phyloP scores from a whole-genome alignment of 2,113 vertebrate species.

The Benitochromis conjunctus region DNA sequence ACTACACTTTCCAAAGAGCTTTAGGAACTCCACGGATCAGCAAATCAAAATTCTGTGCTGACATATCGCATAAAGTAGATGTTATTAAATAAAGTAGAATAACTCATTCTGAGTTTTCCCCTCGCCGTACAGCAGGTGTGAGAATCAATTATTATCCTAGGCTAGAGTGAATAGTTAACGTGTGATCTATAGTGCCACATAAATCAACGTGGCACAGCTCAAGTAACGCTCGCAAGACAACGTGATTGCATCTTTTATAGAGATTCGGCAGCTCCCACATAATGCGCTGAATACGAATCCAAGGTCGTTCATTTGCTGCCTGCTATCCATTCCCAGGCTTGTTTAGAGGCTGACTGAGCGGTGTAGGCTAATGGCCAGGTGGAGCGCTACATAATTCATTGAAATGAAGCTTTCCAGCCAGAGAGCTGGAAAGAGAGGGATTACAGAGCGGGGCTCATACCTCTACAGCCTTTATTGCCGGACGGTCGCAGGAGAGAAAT shows the following conservation, averaged over 20 bases:
- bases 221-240: not conserved
- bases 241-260: conserved; percentile 8
- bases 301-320: conserved; percentile 7
- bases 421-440: not conserved
- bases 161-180: not conserved
- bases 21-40: not conserved
- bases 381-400: conserved; percentile 45
- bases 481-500: not conserved
- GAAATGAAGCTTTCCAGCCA: conserved; percentile 11
- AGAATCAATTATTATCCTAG: not conserved
- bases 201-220: conserved; percentile 9
- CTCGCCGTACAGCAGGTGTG: not conserved
- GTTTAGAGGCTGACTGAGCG: conserved; percentile 35
- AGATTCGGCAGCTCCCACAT: not conserved
- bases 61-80: not conserved
- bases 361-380: conserved; percentile 30
- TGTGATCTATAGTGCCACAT: not conserved
- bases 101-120: not conserved
- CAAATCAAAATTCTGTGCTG: not conserved
- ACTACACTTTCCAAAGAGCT: conserved; percentile 4
- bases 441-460: conserved; percentile 3
- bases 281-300: conserved; percentile 15
- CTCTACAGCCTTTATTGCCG: conserved; percentile 5
- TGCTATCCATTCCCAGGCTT: conserved; percentile 14
- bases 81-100: conserved; percentile 18